These are phyloP conservation scores for Nephotettix cincticeps DNA, from an alignment of 1,140 invertebrate genomes.

Conservation along the genomic window DNA sequence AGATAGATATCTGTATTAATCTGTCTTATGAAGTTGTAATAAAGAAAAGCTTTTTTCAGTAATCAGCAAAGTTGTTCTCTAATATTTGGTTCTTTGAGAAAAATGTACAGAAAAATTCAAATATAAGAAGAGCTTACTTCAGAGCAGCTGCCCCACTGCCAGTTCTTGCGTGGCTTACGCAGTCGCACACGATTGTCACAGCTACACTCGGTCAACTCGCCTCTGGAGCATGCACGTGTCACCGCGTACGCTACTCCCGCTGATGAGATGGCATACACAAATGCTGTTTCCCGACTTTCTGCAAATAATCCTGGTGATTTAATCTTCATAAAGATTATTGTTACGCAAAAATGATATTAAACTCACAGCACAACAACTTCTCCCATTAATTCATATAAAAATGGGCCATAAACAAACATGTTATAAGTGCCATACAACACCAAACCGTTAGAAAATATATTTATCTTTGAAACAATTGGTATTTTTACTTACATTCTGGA, in stretches of 20 bases:
- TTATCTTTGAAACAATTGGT: no score
- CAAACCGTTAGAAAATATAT: no score
- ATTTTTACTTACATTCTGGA: no score
- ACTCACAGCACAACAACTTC: no score
- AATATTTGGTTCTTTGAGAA: background rate
- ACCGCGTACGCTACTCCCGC: slow-evolving; percentile 90
- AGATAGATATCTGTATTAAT: no score
- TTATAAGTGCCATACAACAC: no score
- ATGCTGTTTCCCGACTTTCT: slow-evolving; percentile 83
- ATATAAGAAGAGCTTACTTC: slow-evolving; percentile 56
- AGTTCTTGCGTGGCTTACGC: slow-evolving; percentile 64
- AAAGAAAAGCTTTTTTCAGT: background rate
- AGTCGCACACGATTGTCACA: slow-evolving; percentile 77
- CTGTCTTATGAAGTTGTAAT: no score
- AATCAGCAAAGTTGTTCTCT: background rate
- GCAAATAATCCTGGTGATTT: no score
- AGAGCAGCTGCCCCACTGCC: slow-evolving; percentile 83
- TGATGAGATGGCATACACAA: slow-evolving; percentile 81
- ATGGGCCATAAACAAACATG: no score
- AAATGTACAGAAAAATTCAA: background rate
- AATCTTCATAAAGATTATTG: no score
- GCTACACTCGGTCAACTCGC: slow-evolving; percentile 83
- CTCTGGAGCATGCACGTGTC: slow-evolving; percentile 82
- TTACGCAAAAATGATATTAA: no score
- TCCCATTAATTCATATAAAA: no score